A percentile compares a stretch with the other conserved stretches of the same genome.
These are phyloP conservation scores for Drosophila ohnishii DNA, from an alignment of 1,140 invertebrate genomes.

Conservation along the genomic window DNA sequence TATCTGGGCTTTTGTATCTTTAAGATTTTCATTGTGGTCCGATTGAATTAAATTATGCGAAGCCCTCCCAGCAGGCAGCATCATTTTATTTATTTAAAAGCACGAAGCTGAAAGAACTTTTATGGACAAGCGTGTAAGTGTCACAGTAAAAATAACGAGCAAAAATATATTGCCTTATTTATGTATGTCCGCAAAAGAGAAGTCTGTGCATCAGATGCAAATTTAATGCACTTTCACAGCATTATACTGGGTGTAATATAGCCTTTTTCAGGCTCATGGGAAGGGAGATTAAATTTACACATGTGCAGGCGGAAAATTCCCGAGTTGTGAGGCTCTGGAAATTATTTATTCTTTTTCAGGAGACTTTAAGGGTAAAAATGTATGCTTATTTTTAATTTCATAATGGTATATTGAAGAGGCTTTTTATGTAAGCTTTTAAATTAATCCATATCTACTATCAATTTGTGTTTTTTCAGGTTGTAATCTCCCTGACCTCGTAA, in stretches of 20 bases:
- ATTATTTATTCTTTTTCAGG: too few species aligned
- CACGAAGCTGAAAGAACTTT: neutral
- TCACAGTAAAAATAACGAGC: conserved; percentile 18
- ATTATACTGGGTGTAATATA: conserved; percentile 9
- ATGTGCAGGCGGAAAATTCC: neutral
- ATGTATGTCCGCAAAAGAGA: conserved; percentile 6
- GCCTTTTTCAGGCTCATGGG: conserved; percentile 1
- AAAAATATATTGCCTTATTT: conserved; percentile 26
- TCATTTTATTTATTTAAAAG: conserved; percentile 18
- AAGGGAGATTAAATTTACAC: conserved; percentile 13
- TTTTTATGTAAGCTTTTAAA: neutral
- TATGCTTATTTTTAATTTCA: too few species aligned
- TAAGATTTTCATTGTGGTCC: neutral
- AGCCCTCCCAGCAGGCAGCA: neutral
- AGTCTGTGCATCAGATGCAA: conserved; percentile 26
- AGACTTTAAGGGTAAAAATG: neutral
- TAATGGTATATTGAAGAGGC: neutral
- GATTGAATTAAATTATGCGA: conserved; percentile 18
- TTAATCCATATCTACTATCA: neutral
- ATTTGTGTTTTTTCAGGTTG: neutral
- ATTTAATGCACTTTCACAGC: conserved; percentile 34
- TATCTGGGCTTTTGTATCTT: conserved; percentile 1
- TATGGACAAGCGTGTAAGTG: conserved; percentile 14
- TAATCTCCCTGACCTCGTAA: neutral
- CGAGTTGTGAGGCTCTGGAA: neutral